Evolutionary conservation across 2,797 vertebrate genomes (phyloP), one percentile per base, ranked within the genome.

Genomic region (Arrhamphus sclerolepis): DNA sequence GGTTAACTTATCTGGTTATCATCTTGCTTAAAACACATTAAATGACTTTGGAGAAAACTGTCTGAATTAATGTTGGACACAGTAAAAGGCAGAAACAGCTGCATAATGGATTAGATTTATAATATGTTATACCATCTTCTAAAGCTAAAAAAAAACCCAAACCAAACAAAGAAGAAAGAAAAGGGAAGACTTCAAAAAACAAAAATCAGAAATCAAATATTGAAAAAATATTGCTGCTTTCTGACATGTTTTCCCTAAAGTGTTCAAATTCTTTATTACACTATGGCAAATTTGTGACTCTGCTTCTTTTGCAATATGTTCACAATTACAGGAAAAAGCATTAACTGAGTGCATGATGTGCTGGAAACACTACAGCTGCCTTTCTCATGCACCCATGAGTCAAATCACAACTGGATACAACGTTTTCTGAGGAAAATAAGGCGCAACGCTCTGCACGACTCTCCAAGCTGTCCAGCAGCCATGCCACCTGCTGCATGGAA

Each of bases 401-500:
- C 59, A 38, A 59, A 39, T 66, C 59, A 66, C 24, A 24, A 46
- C 21, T 46, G 41, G 56, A 66, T 47, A 31, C 42, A 14, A 3
- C 55, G n/a, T 60, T 17, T 76, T 26, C 58, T 0, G 9, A 47
- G 53, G 54, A 50, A 58, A 56, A 50, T n/a, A 60, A 43, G 39
- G 34, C 50, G 56, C 65, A 64, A 66, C 61, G 77, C 63, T 65
- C 46, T 50, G 34, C 50, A 58, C 65, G 62, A 66, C 61, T 78
- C 63, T 65, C 46, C 48, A 28, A 70, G 47, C 11, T 76, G 72
- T 55, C 78, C 21, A 29, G 49, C 61, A 72, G 65, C 65, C 39
- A 48, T 60, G 56, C 60, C 81, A 77, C 83, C 82, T 87, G 83
- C 81, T 77, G 64, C 54, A 63, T 61, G 67, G 60, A 51, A 21